Base-by-base conservation (phyloP, 2,888 invertebrate genomes). In the Apomyelois bistriatella region DNA sequence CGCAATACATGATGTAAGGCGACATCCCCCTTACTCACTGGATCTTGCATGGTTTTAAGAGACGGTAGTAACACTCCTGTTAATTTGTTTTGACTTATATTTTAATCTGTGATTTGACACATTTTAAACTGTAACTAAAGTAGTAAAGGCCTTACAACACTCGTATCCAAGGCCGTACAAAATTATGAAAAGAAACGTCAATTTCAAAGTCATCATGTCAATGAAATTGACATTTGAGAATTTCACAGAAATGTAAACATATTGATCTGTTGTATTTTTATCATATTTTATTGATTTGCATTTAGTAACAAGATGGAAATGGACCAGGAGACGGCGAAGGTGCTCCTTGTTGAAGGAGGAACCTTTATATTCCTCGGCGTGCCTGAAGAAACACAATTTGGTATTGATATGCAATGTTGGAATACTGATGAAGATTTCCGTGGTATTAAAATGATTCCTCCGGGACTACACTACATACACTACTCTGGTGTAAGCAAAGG, bases 381-480 rank as follows among this genome's bases (percentile, higher is more conserved):
- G 36, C 99, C 99, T 0, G 88, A 92, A 60, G 97, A 97, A 53
- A 97, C 98, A 0, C 98, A 99, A 84, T 96, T 99, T 84, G 99
- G 99, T n/a, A 97, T 98, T 59, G 99, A 99, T 82, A 87, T 90
- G 88, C 79, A 88, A 66, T 88, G 89, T 67, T 99, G 98, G 96
- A 95, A 94, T 59, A 96, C 97, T 0, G 98, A 96, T 1, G 95
- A 96, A 54, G 96, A 96, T 74, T 99, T 99, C 81, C 93, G 94
- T 68, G 99, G 99, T 0, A 93, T 99, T 28, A 99, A 99, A 92
- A 98, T 99, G 98, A 99, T 99, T 67, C 99, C 99, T 0, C 97
- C 98, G 1, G 99, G 99, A 5, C 86, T 98, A 52, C 99, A 99
- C 82, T 98, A 95, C 74, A 91, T 99, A 12, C 97, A 97, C 88